A percentile compares a stretch with the other conserved stretches of the same genome.
Evolutionary conservation across 2,113 vertebrate genomes (phyloP).

Genomic region (Patagioenas fasciata): DNA sequence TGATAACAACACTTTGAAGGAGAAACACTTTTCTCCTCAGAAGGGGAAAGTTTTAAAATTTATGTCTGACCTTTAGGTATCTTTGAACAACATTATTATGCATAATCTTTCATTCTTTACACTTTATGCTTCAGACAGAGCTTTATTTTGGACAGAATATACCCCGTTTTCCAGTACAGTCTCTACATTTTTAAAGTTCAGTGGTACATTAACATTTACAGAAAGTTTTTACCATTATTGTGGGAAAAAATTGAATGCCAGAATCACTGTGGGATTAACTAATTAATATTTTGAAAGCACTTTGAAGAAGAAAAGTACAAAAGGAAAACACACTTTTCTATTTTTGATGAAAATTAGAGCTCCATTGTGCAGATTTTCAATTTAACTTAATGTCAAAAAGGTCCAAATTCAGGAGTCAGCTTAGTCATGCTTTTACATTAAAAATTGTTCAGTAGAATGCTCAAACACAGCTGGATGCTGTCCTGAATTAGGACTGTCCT

Average conservation of each 20-base stretch:
- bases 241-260: not conserved
- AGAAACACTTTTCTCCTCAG: not conserved
- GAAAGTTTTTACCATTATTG: not conserved
- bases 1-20: not conserved
- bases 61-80: not conserved
- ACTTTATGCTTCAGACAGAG: not conserved
- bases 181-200: conserved; percentile 8
- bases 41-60: not conserved
- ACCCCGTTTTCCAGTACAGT: not conserved
- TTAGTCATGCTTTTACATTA: not conserved
- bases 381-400: not conserved
- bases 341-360: not conserved
- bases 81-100: conserved; percentile 2
- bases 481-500: not conserved
- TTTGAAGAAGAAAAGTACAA: not conserved
- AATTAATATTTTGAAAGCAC: conserved; percentile 31
- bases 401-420: not conserved
- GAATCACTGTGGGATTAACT: conserved; percentile 9
- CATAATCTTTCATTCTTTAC: conserved; percentile 1
- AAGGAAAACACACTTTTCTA: not conserved
- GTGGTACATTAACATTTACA: conserved; percentile 15
- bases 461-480: not conserved
- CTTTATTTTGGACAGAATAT: not conserved
- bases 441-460: not conserved
- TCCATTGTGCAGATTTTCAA: not conserved